Conservation (phyloP, 2,797 vertebrate genomes). For the Petrocephalus sullivani region DNA sequence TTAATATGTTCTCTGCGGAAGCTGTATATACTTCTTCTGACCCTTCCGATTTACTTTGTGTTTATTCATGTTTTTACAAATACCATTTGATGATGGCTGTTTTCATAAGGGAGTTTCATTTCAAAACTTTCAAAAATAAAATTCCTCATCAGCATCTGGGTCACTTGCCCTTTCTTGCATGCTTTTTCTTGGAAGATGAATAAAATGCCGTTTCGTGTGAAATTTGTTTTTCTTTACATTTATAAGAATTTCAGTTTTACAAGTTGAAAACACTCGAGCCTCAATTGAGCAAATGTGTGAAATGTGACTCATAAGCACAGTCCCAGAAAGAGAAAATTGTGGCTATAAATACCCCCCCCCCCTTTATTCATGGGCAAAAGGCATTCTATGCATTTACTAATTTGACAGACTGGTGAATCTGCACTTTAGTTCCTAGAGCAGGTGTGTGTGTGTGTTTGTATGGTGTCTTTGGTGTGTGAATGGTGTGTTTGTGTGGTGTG, state of each 20-base stretch:
- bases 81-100: background rate
- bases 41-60: background rate
- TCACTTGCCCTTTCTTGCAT: background rate
- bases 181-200: background rate
- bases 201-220: background rate
- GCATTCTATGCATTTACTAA: background rate
- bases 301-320: background rate
- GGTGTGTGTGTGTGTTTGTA: background rate
- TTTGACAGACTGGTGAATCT: background rate
- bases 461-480: too few species aligned
- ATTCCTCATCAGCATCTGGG: background rate
- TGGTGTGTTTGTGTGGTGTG: too few species aligned
- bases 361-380: background rate
- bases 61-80: background rate
- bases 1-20: background rate
- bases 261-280: background rate
- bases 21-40: background rate
- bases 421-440: background rate
- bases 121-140: background rate
- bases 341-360: background rate
- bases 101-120: background rate
- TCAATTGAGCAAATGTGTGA: background rate
- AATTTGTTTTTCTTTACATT: background rate
- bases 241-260: constrained; percentile 5
- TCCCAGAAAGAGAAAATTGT: background rate